Evolutionary conservation across 2,888 invertebrate genomes (phyloP).

Genomic region (Amphimallon solstitiale): DNA sequence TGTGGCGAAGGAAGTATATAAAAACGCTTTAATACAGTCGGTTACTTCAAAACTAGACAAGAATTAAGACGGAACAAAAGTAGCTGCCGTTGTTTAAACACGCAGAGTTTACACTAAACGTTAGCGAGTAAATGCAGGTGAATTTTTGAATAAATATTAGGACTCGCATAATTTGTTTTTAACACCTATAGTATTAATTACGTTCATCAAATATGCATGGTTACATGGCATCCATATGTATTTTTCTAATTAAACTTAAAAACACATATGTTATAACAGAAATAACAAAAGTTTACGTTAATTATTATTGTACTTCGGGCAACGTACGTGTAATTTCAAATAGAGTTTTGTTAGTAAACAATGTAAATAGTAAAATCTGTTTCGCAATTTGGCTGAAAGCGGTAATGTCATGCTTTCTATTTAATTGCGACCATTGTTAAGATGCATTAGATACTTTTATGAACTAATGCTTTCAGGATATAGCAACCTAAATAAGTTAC

Average conservation of each 20-base stretch:
- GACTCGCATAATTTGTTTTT: conserved; percentile 39
- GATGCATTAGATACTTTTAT: too few species aligned
- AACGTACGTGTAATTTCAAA: conserved; percentile 17
- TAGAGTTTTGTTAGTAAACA: neutral
- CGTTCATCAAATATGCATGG: conserved; percentile 14
- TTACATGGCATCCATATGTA: conserved; percentile 18
- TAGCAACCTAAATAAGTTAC: too few species aligned
- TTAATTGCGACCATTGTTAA: too few species aligned
- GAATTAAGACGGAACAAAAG: conserved; percentile 40
- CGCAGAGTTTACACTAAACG: conserved; percentile 22
- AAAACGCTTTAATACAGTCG: conserved; percentile 14
- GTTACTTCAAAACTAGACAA: conserved; percentile 38
- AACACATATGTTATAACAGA: conserved; percentile 10
- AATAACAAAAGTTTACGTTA: conserved; percentile 18
- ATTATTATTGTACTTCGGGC: conserved; percentile 26
- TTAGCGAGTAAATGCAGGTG: conserved; percentile 40
- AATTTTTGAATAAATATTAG: conserved; percentile 40
- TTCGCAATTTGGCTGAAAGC: too few species aligned
- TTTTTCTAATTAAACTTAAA: conserved; percentile 29
- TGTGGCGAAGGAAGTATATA: neutral
- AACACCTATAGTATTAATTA: conserved; percentile 36
- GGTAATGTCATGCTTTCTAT: too few species aligned
- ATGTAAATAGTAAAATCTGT: neutral
- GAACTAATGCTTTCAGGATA: too few species aligned
- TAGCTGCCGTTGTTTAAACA: conserved; percentile 40